These are phyloP conservation scores for Catamblyrhynchus diadema DNA, from an alignment of 2,797 vertebrate species.

Conservation along the genomic window DNA sequence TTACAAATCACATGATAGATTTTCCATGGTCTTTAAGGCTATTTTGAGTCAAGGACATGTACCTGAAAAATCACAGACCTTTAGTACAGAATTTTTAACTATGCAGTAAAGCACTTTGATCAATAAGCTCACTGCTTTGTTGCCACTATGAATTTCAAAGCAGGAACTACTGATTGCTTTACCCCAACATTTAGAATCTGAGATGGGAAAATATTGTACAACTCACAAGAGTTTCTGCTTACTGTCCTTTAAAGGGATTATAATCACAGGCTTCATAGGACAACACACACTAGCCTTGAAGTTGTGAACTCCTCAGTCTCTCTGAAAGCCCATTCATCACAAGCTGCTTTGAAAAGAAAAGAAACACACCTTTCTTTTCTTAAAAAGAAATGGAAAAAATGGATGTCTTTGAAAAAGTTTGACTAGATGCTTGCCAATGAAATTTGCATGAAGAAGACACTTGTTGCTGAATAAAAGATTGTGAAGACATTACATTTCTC, in stretches of 20 bases:
- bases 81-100: background rate
- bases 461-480: background rate
- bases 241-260: background rate
- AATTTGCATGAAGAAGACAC: background rate
- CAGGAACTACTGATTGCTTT: background rate
- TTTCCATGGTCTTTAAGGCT: background rate
- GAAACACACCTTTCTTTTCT: background rate
- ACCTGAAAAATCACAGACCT: background rate
- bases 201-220: background rate
- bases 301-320: background rate
- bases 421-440: background rate
- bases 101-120: background rate
- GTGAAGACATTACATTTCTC: background rate
- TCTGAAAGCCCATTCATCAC: background rate
- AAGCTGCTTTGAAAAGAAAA: slow-evolving; percentile 7
- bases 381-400: background rate
- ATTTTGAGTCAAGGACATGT: background rate
- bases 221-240: background rate
- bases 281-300: background rate
- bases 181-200: background rate
- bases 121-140: background rate
- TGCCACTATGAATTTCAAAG: background rate
- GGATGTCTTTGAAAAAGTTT: background rate
- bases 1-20: background rate
- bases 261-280: background rate